These are phyloP conservation scores for Buathra laborator DNA, from an alignment of 2,888 invertebrate genomes.

Conservation along the genomic window DNA sequence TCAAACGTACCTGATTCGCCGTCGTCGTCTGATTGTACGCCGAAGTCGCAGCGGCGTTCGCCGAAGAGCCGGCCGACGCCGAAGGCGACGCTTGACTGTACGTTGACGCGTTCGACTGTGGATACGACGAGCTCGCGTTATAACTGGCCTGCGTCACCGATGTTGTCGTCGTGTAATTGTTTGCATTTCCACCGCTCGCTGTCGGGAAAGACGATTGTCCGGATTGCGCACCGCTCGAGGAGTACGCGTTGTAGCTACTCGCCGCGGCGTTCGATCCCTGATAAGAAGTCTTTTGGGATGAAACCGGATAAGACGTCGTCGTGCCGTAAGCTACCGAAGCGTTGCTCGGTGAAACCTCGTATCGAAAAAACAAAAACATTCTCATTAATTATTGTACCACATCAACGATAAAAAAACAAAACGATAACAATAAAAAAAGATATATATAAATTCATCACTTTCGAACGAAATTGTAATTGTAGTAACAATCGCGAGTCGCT, in stretches of 20 bases:
- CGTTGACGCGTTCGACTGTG: conserved; percentile 81
- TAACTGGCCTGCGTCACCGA: conserved; percentile 82
- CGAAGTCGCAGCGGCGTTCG: conserved; percentile 75
- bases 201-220: conserved; percentile 87
- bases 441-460: too few species aligned
- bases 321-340: conserved; percentile 78
- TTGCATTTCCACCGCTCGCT: conserved; percentile 86
- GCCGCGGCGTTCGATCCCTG: conserved; percentile 83
- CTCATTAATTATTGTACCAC: background rate
- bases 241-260: conserved; percentile 84
- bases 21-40: conserved; percentile 82
- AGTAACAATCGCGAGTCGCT: too few species aligned
- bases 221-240: conserved; percentile 85
- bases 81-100: conserved; percentile 83
- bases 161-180: conserved; percentile 81
- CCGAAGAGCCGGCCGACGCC: conserved; percentile 74
- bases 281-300: conserved; percentile 85
- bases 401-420: too few species aligned
- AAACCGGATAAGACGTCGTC: conserved; percentile 73
- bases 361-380: background rate
- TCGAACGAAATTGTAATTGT: too few species aligned
- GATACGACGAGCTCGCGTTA: conserved; percentile 80
- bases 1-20: conserved; percentile 79
- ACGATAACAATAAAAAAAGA: too few species aligned
- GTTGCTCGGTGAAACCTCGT: conserved; percentile 80